Percentiles rank a stretch among this genome's conserved stretches.
phyloP scores from a whole-genome alignment of 1,140 invertebrate genomes.

The Apis mellifera region DNA sequence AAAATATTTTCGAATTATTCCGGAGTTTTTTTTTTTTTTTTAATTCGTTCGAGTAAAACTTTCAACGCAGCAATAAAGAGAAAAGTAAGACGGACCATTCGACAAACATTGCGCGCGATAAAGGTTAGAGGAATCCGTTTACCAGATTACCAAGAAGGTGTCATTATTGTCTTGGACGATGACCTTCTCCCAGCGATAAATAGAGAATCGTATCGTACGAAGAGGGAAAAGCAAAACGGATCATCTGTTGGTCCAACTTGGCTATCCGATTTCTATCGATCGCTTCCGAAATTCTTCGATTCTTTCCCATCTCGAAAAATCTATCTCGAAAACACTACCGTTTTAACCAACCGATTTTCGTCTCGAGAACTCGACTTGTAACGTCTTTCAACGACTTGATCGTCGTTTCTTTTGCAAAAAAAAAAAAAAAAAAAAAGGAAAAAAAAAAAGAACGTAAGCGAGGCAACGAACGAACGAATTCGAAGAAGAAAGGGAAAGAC shows the following conservation, averaged over 20 bases:
- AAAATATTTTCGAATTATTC: too few species aligned
- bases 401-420: neutral
- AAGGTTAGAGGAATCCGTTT: conserved; percentile 28
- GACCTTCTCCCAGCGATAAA: conserved; percentile 41
- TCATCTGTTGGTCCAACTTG: neutral
- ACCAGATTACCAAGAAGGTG: neutral
- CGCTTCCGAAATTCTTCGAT: neutral
- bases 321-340: too few species aligned
- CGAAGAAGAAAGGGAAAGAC: neutral
- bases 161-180: conserved; percentile 33
- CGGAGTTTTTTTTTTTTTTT: too few species aligned
- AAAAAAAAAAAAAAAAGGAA: neutral
- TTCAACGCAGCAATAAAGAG: conserved; percentile 20
- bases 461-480: neutral
- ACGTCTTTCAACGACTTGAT: neutral
- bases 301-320: too few species aligned
- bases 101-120: conserved; percentile 5
- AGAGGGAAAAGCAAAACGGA: too few species aligned
- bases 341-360: neutral
- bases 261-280: neutral
- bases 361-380: neutral
- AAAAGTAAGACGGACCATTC: conserved; percentile 11
- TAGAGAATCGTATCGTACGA: neutral
- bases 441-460: neutral
- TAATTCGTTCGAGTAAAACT: neutral